Evolutionary conservation across 2,888 invertebrate genomes (phyloP).

Genomic region (Celastrina argiolus): DNA sequence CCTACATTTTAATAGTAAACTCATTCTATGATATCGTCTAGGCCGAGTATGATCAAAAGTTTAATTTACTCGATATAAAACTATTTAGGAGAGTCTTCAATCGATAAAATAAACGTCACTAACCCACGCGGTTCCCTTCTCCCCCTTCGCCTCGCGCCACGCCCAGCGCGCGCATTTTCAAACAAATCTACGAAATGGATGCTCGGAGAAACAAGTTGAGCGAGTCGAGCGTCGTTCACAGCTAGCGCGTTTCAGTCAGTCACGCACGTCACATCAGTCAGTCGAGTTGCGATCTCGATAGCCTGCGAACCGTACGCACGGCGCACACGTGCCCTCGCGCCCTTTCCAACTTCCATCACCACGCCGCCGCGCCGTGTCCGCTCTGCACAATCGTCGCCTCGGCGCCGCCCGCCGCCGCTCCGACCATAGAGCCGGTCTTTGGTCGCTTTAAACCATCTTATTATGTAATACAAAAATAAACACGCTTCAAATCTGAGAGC

Average conservation of each 20-base stretch:
- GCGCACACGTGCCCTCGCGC: constrained; percentile 58
- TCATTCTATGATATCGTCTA: background rate
- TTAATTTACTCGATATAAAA: constrained; percentile 19
- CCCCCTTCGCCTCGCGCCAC: constrained; percentile 65
- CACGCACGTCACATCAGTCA: constrained; percentile 59
- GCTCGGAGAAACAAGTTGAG: constrained; percentile 55
- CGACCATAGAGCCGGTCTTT: constrained; percentile 32
- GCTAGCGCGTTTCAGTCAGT: constrained; percentile 42
- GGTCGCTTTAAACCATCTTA: constrained; percentile 39
- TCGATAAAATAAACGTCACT: constrained; percentile 32
- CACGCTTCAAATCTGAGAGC: constrained; percentile 52
- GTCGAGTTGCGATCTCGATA: constrained; percentile 63
- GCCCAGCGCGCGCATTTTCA: constrained; percentile 70
- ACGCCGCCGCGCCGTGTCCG: constrained; percentile 40
- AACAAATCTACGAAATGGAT: constrained; percentile 65
- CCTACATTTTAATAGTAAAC: too few species aligned
- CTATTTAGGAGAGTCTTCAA: constrained; percentile 17
- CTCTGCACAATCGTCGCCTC: constrained; percentile 38
- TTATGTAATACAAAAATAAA: constrained; percentile 66
- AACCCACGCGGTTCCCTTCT: constrained; percentile 34
- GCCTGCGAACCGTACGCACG: constrained; percentile 58
- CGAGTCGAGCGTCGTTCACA: constrained; percentile 40
- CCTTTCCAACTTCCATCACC: constrained; percentile 54
- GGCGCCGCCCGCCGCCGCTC: constrained; percentile 29
- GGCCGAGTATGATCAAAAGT: background rate